Evolutionary conservation across 1,140 invertebrate species (phyloP), one percentile per base, ranked within the genome.

Genomic region (Leucophenga varia): DNA sequence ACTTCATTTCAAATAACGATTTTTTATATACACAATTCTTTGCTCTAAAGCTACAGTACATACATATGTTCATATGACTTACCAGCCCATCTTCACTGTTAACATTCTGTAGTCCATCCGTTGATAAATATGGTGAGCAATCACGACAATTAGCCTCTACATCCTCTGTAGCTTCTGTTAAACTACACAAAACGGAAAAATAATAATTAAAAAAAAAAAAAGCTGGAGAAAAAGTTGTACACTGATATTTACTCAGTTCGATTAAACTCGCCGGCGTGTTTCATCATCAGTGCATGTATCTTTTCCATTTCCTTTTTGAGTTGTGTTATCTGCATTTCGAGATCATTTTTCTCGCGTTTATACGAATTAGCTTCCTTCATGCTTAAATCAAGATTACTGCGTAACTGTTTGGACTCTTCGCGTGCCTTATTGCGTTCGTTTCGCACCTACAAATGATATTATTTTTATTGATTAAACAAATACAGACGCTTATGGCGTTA

Each of bases 391-490:
- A 93, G 77, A 76, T 92, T 93, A 14, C 81, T 80, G 59, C 90
- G 82, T 0, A 95, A 72, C 42, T 87, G 82, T 69, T 94, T 89
- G 3, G 86, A 82, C 76, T 96, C 93, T 63, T 95, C 93, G 28
- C 91, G 76, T 0, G 91, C 87, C 75, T 91, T 88, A 63, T 93
- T 93, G 14, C 90, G 79, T 77, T 94, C 90, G 65, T 86, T 89
- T 36, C 90, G 77, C 5, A 90, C 86, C 81, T 81, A 43, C n/a
- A n/a, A n/a, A n/a, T n/a, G n/a, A n/a, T n/a, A n/a, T n/a, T n/a
- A n/a, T 48, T 30, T 22, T 41, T 31, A 54, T 43, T 47, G 49
- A 52, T 49, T 43, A 25, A 47, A 47, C 45, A 47, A 40, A 51
- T 28, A n/a, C 28, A 17, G 35, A 31, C 18, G n/a, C 30, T 38